Evolutionary conservation across 2,888 invertebrate species (phyloP), one percentile per base, ranked within the genome.

Genomic region (Bhutanitis thaidina): DNA sequence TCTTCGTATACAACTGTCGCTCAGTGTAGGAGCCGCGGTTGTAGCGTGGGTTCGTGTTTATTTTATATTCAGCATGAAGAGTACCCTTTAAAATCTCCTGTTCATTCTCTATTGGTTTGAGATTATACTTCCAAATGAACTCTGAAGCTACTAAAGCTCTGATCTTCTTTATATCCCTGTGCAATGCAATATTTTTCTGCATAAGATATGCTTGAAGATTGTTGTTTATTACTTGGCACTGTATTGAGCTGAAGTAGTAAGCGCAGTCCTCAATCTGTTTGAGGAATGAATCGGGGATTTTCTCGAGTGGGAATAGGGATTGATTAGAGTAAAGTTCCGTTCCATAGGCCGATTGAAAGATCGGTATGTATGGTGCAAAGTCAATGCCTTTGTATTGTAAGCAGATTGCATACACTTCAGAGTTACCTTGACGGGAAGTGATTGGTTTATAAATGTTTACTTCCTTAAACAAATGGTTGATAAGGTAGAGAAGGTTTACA

Each of bases 381-480:
- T 59, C 58, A 5, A 80, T 58, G 1, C 93, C 93, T 60, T 88
- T 89, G 67, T 91, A 95, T 15, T 89, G 85, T 20, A 93, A 72
- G 64, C 95, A 96, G 25, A 98, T 87, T 0, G 97, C 91, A 71
- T 98, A 98, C 0, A 96, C 92, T 81, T 98, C 98, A 0, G 98
- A 98, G 80, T 98, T 98, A 7, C 98, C 98, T 68, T 95, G 94
- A 71, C 97, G 96, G n/a, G 98, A 98, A 0, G 96, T 96, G 0
- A 93, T 94, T 0, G 98, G 98, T 74, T 98, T 98, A 71, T 93
- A 95, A 13, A 96, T 88, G 59, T 92, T 89, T 0, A 98, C 93
- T 70, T 92, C 84, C 27, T 90, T 71, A 74, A 98, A 98, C 12
- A 91, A 65, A 62, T 94, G 93, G 62, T 93, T 93, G 3, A 98